phyloP scores from a whole-genome alignment of 2,797 vertebrate genomes.

The Lagocephalus sceleratus region DNA sequence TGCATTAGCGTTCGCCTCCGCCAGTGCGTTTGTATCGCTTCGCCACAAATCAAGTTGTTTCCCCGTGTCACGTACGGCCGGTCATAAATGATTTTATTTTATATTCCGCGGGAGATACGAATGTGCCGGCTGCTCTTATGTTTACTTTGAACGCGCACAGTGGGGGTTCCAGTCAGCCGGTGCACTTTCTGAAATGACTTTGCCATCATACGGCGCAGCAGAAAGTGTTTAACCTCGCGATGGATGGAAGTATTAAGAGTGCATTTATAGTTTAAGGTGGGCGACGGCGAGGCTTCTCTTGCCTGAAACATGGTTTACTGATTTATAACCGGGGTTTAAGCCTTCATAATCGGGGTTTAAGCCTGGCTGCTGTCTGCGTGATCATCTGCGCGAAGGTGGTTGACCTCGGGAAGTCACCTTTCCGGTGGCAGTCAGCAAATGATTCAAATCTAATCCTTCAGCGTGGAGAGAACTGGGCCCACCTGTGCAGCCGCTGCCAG shows the following conservation, averaged over 20 bases:
- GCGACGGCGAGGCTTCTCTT: slow-evolving; percentile 25
- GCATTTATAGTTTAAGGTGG: slow-evolving; percentile 39
- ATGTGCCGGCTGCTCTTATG: no score
- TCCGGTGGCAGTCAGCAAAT: slow-evolving; percentile 40
- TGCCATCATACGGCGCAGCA: no score
- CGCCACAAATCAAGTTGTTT: no score
- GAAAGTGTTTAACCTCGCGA: no score
- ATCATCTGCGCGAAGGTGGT: slow-evolving; percentile 60
- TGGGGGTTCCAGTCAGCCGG: no score
- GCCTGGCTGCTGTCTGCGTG: slow-evolving; percentile 50
- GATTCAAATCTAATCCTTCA: slow-evolving; percentile 5
- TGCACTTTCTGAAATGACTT: no score
- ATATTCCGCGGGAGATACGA: no score
- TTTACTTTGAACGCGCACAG: no score
- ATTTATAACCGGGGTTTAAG: slow-evolving; percentile 64
- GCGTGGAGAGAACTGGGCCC: slow-evolving; percentile 11
- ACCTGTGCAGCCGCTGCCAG: background rate
- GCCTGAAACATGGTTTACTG: slow-evolving; percentile 49
- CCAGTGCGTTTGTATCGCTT: no score
- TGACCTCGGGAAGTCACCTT: slow-evolving; percentile 57
- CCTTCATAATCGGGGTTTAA: slow-evolving; percentile 65
- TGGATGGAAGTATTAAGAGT: slow-evolving; percentile 39
- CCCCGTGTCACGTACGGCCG: no score
- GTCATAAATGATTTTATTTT: no score
- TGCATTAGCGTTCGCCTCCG: no score